These are phyloP conservation scores for Hirudo medicinalis DNA, from an alignment of 1,140 invertebrate species.

Conservation along the genomic window DNA sequence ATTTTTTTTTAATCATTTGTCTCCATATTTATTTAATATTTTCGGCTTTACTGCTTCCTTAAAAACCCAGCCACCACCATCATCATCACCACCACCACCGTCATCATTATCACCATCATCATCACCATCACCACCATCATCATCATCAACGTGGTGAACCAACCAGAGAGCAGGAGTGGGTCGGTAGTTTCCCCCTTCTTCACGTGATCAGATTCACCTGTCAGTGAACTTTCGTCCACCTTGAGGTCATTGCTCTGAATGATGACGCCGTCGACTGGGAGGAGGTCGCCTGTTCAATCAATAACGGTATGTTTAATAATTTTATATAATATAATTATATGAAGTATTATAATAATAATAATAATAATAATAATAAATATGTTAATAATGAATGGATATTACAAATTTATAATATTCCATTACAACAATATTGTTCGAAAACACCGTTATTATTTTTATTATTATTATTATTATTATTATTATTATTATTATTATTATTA, in stretches of 20 bases:
- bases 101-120: not conserved
- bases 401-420: too few relatives aligned
- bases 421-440: too few relatives aligned
- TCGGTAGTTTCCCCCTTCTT: constrained; percentile 81
- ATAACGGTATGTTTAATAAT: not conserved
- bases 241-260: constrained; percentile 97
- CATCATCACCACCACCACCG: not conserved
- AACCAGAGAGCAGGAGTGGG: constrained; percentile 83
- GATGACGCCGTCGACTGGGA: constrained; percentile 88
- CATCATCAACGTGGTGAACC: constrained; percentile 20
- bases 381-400: too few relatives aligned
- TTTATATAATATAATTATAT: not conserved
- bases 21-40: too few relatives aligned
- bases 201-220: constrained; percentile 94
- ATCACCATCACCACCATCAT: not conserved
- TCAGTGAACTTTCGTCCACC: constrained; percentile 90
- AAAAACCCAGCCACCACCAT: too few relatives aligned
- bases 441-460: not conserved
- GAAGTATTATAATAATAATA: not conserved
- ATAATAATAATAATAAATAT: not conserved
- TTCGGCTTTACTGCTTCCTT: too few relatives aligned
- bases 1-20: too few relatives aligned
- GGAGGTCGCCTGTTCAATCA: constrained; percentile 55
- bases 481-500: constrained; percentile 6
- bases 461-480: constrained; percentile 4